Conservation (phyloP, 2,797 vertebrate species). For the Siniperca undulata region DNA sequence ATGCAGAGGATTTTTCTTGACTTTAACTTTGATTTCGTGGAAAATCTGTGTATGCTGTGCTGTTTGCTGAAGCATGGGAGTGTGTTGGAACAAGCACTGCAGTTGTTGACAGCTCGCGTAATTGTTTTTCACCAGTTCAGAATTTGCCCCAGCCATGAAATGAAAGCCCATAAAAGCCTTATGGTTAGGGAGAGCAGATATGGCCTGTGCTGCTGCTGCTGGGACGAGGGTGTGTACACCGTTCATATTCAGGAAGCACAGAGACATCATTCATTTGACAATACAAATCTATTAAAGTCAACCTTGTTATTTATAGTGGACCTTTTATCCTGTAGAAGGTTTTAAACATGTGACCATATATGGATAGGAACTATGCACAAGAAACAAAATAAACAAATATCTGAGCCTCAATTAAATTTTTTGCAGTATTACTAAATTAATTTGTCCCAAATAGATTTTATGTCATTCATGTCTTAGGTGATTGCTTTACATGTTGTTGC, state of each 20-base stretch:
- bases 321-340: not conserved
- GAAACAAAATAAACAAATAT: not conserved
- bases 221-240: conserved; percentile 1
- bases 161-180: conserved; percentile 68
- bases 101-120: conserved; percentile 73
- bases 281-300: conserved; percentile 3
- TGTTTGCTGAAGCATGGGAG: conserved; percentile 60
- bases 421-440: no score
- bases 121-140: conserved; percentile 75
- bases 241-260: conserved; percentile 23
- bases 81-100: conserved; percentile 53
- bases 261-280: conserved; percentile 24
- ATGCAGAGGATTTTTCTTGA: conserved; percentile 14
- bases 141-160: conserved; percentile 73
- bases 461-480: not conserved
- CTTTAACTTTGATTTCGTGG: conserved; percentile 60
- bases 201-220: conserved; percentile 19
- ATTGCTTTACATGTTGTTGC: not conserved
- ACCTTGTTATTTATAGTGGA: not conserved
- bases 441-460: not conserved
- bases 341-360: not conserved
- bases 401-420: not conserved
- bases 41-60: conserved; percentile 42
- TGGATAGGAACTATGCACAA: not conserved
- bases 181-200: conserved; percentile 51